Percentiles rank a stretch among this genome's conserved stretches.
Evolutionary conservation across 2,113 vertebrate species (phyloP).

Genomic region (Hippopotamus amphibius): DNA sequence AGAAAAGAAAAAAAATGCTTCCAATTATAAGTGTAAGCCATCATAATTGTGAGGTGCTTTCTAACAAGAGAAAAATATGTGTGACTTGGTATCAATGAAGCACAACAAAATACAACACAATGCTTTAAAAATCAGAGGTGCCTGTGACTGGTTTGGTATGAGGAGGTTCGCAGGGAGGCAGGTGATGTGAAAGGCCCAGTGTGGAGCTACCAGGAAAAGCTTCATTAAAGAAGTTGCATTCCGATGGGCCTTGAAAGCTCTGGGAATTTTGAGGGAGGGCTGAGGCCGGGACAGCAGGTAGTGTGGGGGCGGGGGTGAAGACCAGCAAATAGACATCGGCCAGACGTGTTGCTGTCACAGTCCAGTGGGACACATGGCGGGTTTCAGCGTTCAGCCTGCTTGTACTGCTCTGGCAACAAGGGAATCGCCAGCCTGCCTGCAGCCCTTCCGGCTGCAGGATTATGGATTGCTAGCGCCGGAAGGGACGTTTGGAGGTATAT

Average conservation of each 20-base stretch:
- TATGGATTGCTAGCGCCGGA: background rate
- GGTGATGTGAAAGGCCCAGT: background rate
- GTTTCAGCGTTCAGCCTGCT: background rate
- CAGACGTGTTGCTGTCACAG: background rate
- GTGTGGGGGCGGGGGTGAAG: background rate
- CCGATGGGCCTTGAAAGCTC: background rate
- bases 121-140: background rate
- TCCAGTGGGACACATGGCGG: background rate
- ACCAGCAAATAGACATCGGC: background rate
- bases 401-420: background rate
- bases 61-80: background rate
- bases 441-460: background rate
- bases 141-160: background rate
- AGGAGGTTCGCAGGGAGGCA: background rate
- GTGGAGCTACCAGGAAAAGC: background rate
- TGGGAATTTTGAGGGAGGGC: background rate
- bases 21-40: background rate
- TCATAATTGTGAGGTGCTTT: background rate
- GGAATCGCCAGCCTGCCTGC: background rate
- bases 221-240: background rate
- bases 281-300: background rate
- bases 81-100: background rate
- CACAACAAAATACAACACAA: background rate
- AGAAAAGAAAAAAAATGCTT: background rate
- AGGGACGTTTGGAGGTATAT: background rate